These are phyloP conservation scores for Rhopalosiphum padi DNA, from an alignment of 1,140 invertebrate genomes.

Conservation along the genomic window DNA sequence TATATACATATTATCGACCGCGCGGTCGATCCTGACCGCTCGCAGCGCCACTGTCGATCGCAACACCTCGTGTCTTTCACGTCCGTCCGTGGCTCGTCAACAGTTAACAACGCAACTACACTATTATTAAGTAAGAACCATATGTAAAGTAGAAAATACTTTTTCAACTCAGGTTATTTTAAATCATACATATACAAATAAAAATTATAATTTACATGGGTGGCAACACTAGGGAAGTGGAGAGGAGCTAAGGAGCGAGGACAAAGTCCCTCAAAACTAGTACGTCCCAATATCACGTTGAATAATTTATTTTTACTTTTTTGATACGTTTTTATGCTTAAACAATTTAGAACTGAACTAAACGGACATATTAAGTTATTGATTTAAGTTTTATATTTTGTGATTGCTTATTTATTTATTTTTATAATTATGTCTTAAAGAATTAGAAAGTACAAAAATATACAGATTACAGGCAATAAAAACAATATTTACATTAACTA, in stretches of 20 bases:
- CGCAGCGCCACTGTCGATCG: constrained; percentile 26
- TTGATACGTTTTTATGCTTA: too few species aligned
- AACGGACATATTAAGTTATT: too few species aligned
- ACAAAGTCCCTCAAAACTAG: not conserved
- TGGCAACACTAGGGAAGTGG: not conserved
- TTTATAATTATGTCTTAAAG: too few species aligned
- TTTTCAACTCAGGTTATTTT: not conserved
- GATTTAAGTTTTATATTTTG: too few species aligned
- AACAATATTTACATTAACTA: too few species aligned
- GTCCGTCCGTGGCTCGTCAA: constrained; percentile 2
- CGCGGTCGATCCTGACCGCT: not conserved
- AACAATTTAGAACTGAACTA: too few species aligned
- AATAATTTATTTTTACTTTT: too few species aligned
- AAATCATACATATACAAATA: not conserved
- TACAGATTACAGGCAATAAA: too few species aligned
- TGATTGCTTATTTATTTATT: too few species aligned
- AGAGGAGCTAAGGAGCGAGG: not conserved
- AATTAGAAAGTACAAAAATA: too few species aligned
- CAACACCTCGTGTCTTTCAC: not conserved
- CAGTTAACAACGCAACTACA: not conserved
- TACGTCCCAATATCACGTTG: too few species aligned
- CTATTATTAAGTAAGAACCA: too few species aligned
- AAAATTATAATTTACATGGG: not conserved
- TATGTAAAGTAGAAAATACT: not conserved
- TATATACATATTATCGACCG: constrained; percentile 16